A percentile compares a stretch with the other conserved stretches of the same genome.
Conservation (phyloP, 2,888 invertebrate species). For the Chaetoderma sp. region DNA sequence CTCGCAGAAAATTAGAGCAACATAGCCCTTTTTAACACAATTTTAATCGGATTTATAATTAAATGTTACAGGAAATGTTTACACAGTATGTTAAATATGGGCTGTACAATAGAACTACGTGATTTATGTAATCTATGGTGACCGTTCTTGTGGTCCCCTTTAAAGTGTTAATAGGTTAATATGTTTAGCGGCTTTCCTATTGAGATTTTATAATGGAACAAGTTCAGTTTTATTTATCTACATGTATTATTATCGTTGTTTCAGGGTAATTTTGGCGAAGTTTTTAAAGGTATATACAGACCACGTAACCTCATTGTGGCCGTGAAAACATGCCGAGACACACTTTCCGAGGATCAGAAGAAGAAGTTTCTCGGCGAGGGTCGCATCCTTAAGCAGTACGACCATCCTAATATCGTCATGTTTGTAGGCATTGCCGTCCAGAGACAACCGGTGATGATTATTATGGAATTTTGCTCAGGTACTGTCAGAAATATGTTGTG, state of each 20-base stretch:
- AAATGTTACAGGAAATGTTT: no score
- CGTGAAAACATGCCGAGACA: slow-evolving; percentile 94
- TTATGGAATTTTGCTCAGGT: slow-evolving; percentile 96
- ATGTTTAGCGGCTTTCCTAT: no score
- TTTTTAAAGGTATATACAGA: slow-evolving; percentile 88
- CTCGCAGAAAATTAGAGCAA: no score
- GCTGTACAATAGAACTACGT: no score
- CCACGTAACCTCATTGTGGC: slow-evolving; percentile 82
- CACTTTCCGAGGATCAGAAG: slow-evolving; percentile 92
- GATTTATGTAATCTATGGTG: no score
- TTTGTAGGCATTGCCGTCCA: slow-evolving; percentile 98
- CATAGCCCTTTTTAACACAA: no score
- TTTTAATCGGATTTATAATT: no score
- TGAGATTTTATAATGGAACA: no score
- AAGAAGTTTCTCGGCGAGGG: slow-evolving; percentile 96
- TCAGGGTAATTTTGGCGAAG: slow-evolving; percentile 97
- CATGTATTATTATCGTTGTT: slow-evolving; percentile 21
- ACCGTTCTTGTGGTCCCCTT: no score
- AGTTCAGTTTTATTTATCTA: no score
- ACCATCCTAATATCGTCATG: slow-evolving; percentile 95
- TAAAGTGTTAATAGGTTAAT: no score
- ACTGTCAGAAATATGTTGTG: slow-evolving; percentile 38
- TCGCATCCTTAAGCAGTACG: slow-evolving; percentile 93
- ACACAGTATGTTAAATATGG: no score
- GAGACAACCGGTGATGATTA: slow-evolving; percentile 98